Evolutionary conservation across 2,888 invertebrate species (phyloP).

Genomic region (Nomada ferruginata): DNA sequence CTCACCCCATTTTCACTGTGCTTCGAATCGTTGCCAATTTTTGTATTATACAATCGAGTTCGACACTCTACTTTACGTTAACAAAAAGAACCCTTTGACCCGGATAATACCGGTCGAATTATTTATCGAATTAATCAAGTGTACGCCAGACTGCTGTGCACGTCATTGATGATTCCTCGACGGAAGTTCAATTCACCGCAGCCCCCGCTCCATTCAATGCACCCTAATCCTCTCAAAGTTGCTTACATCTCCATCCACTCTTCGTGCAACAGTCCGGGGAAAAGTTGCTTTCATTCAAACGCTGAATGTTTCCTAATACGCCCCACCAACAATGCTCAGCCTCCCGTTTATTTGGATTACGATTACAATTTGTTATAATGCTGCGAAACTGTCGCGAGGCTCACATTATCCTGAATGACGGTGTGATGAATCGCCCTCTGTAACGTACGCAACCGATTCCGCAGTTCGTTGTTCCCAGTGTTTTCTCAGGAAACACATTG

Average conservation of each 20-base stretch:
- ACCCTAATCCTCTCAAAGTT: constrained; percentile 20
- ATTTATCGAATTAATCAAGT: constrained; percentile 24
- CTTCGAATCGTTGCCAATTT: no score
- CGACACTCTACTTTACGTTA: no score
- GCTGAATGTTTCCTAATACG: not conserved
- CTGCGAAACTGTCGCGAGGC: not conserved
- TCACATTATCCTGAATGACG: not conserved
- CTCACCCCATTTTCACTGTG: not conserved
- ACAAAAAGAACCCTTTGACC: not conserved
- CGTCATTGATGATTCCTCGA: constrained; percentile 9
- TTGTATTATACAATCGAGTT: no score
- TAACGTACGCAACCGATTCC: constrained; percentile 8
- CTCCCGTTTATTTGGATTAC: no score
- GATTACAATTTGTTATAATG: no score
- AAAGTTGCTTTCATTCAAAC: constrained; percentile 12
- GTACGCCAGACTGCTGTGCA: not conserved
- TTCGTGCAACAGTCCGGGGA: not conserved
- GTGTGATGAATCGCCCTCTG: not conserved
- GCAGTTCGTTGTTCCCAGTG: constrained; percentile 18
- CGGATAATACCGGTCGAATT: not conserved
- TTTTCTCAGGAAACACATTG: constrained; percentile 64
- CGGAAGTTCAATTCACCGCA: constrained; percentile 11
- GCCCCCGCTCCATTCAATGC: not conserved
- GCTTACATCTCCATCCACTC: not conserved
- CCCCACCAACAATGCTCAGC: no score